Evolutionary conservation across 2,113 vertebrate species (phyloP), one percentile per base, ranked within the genome.

Genomic region (human): DNA sequence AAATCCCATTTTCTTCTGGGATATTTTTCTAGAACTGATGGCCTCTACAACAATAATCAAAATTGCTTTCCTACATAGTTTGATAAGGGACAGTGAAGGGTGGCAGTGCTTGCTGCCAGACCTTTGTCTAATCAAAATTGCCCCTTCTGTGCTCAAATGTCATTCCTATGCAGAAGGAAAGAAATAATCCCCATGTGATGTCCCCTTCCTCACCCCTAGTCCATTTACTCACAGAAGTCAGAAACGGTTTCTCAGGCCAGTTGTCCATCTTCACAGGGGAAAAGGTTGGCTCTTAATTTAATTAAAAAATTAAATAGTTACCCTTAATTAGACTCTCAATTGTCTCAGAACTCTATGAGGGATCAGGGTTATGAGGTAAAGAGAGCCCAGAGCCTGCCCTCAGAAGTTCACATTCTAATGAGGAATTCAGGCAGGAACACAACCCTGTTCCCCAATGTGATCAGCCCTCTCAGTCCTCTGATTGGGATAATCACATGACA

Each of bases 1-100:
- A 96, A 96, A 89, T 0, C 3, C 84, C 66, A 94, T 98, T 97
- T 97, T 93, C 92, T 95, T 90, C 93, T 93, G 80, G 59, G 93
- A 97, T 97, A 92, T 97, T 98, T 98, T 97, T 97, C 96, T 97
- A 97, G 97, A 97, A 96, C 94, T 92, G 89, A 97, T 97, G 79
- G 82, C 83, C 90, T 97, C 94, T 97, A 94, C 90, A 97, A 96
- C 96, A 97, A 97, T 96, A 94, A 96, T 97, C 80, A 97, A 97
- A 97, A 97, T 97, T 97, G 96, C 93, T 97, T 98, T 88, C 86
- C 87, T 72, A 95, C 88, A 92, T 96, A 76, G 90, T 93, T 97
- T 97, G 96, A 97, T 97, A 96, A 96, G 88, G 75, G 48, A 97
- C 61, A 90, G 84, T 68, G 79, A 57, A 94, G 66, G 57, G 57